Evolutionary conservation across 2,113 vertebrate species (phyloP).

Genomic region (Paradisaea rubra): DNA sequence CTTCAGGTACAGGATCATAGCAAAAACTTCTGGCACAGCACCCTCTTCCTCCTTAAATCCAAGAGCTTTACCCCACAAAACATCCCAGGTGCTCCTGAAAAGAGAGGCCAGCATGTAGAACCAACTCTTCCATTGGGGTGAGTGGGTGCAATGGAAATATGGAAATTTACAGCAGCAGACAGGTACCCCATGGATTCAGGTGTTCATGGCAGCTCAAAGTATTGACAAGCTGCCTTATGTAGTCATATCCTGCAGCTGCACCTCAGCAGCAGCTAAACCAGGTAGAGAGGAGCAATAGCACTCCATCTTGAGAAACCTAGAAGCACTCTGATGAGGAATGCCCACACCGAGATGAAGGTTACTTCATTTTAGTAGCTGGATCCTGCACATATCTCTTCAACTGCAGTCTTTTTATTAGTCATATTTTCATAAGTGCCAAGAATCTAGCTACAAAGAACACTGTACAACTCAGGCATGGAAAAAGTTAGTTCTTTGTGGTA

Average conservation of each 20-base stretch:
- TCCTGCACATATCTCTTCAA: not conserved
- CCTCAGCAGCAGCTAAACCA: not conserved
- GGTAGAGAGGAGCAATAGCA: not conserved
- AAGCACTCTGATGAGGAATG: not conserved
- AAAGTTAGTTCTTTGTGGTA: constrained; percentile 22
- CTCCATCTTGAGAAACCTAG: not conserved
- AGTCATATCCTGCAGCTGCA: not conserved
- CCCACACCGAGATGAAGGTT: not conserved
- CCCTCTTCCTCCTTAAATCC: not conserved
- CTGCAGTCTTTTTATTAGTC: constrained; percentile 6
- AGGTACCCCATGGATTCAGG: not conserved
- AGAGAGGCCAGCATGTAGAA: not conserved
- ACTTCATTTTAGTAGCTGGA: not conserved
- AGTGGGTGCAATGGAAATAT: not conserved
- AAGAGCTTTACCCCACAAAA: not conserved
- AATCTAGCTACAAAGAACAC: not conserved
- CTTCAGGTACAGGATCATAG: not conserved
- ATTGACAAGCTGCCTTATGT: not conserved
- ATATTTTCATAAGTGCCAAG: not conserved
- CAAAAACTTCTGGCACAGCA: not conserved
- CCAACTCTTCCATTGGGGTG: not conserved
- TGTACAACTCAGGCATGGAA: not conserved
- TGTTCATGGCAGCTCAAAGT: not conserved
- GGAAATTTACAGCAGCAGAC: not conserved
- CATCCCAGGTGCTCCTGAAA: not conserved